Base-by-base conservation (phyloP, 1,140 invertebrate species). In the Lepidostoma basale region DNA sequence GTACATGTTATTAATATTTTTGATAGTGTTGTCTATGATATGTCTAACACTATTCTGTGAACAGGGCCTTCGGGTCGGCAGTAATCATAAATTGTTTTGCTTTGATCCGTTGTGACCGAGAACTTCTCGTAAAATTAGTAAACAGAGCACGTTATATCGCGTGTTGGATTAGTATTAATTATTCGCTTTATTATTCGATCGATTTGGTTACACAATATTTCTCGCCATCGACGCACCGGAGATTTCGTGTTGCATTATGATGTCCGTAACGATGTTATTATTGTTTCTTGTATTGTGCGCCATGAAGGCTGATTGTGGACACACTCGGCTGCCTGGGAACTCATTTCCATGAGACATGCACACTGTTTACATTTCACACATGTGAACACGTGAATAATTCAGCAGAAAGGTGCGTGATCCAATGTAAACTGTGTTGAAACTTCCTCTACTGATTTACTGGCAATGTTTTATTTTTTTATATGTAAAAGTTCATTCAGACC, bases 361-460 rank as follows among this genome's bases (percentile, higher is more conserved):
- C n/a, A 18, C 20, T 49, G 45, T 49, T 49, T 49, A 49, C 45
- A 49, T 0, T 49, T 49, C 12, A 25, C 22, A 49, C 45, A 23
- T 26, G 22, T 12, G 45, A 49, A 49, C 45, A 49, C 45, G 22
- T 49, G 45, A 49, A 49, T 49, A 23, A 49, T 49, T 49, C 45
- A 49, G 22, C 20, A 36, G 33, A 36, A 49, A 49, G 45, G 45
- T 49, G 45, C 25, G 12, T 23, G 45, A 49, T 49, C 14, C 45
- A 25, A 12, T 25, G n/a, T 23, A 49, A 49, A 49, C n/a, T 23
- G 5, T 36, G 5, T 2, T 36, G 10, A 36, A 36, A 36, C 33
- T 5, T n/a, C 9, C 33, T 12, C 9, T 36, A n/a, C n/a, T n/a
- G n/a, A n/a, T n/a, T n/a, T n/a, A n/a, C n/a, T n/a, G n/a, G n/a